Base-by-base conservation (phyloP, 1,140 invertebrate genomes). In the Micrasema minimum region DNA sequence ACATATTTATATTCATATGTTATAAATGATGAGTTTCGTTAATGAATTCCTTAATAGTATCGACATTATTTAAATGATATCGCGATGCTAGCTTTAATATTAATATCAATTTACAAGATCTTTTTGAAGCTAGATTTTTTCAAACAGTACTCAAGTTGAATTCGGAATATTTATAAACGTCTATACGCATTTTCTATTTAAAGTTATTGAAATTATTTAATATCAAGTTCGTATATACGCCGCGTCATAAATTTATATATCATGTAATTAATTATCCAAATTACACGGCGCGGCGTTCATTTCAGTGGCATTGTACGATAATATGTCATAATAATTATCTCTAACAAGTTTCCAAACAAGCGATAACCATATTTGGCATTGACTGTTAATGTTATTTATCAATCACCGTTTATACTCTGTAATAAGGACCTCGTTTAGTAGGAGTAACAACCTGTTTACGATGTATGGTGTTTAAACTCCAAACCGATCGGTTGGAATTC, bases 281-380 rank as follows among this genome's bases (percentile, higher is more conserved):
- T 31, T 31, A 48, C 16, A 48, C 11, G 16, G 9, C 26, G 26
- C 11, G 16, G 9, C 26, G 26, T 11, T 35, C n/a, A 12, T 35
- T 35, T 26, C 50, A 53, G 11, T 53, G 50, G 41, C 41, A 45
- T 45, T 53, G 12, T 53, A 35, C 26, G 41, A 48, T 43, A 43
- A 50, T 31, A 53, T 31, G 22, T n/a, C 50, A n/a, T 31, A 53
- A 53, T 26, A 35, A 53, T 53, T 31, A 53, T 53, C 23, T 53
- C 50, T 26, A n/a, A 20, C 26, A n/a, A n/a, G 9, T 11, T 53
- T 14, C 23, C 23, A 53, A 53, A 53, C 18, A 48, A 48, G 46
- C 50, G 23, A 35, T 53, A 35, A 31, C 2, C 50, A 16, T 53
- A 53, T 53, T 53, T 53, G 50, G 50, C 50, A 35, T 53, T 53